Evolutionary conservation across 1,140 invertebrate genomes (phyloP).

Genomic region (Musca vetustissima): DNA sequence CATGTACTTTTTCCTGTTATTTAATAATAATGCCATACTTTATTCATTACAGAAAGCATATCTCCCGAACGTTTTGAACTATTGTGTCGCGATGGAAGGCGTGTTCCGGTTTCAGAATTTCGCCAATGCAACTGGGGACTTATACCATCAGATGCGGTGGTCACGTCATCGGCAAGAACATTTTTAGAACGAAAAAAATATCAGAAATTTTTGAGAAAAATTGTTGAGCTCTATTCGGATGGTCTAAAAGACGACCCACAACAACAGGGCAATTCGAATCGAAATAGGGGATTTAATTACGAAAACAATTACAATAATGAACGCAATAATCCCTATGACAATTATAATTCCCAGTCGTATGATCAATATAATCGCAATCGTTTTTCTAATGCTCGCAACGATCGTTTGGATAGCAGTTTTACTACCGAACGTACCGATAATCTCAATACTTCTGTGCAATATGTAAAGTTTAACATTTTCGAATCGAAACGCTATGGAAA

Average conservation of each 20-base stretch:
- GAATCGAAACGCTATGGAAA: constrained; percentile 69
- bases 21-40: too few relatives aligned
- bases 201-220: constrained; percentile 62
- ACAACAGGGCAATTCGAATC: constrained; percentile 22
- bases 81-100: constrained; percentile 81
- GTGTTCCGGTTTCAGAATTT: constrained; percentile 71
- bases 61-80: constrained; percentile 78
- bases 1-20: too few relatives aligned
- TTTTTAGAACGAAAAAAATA: constrained; percentile 63
- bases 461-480: constrained; percentile 69
- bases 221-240: constrained; percentile 58
- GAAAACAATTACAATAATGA: constrained; percentile 31
- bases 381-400: constrained; percentile 34
- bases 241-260: constrained; percentile 36
- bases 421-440: constrained; percentile 37
- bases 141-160: constrained; percentile 84
- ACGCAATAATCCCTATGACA: constrained; percentile 33
- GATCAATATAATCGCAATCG: constrained; percentile 29
- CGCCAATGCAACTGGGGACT: constrained; percentile 82
- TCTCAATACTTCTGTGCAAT: constrained; percentile 49
- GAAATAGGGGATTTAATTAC: constrained; percentile 20
- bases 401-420: constrained; percentile 47
- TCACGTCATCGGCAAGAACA: constrained; percentile 78
- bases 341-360: constrained; percentile 29
- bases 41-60: constrained; percentile 58